phyloP scores from a whole-genome alignment of 2,888 invertebrate genomes.

The Eupithecia subumbrata region DNA sequence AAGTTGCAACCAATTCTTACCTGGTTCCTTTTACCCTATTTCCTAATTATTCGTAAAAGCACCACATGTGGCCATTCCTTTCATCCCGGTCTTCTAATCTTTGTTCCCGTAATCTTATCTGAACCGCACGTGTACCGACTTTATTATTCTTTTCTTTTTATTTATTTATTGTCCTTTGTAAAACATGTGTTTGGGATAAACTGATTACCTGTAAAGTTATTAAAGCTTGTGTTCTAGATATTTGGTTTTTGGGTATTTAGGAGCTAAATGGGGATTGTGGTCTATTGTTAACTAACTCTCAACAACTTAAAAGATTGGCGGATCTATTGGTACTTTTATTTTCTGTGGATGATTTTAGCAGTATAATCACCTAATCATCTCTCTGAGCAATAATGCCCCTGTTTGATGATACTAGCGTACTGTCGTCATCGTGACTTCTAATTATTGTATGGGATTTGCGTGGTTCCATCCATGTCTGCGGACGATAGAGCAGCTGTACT shows the following conservation, averaged over 20 bases:
- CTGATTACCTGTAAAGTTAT: conserved; percentile 15
- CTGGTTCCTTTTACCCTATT: not conserved
- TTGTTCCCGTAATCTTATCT: conserved; percentile 27
- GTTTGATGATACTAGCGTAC: too few species aligned
- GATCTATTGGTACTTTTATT: not conserved
- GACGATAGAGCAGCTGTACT: too few species aligned
- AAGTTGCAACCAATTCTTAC: not conserved
- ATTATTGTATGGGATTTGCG: too few species aligned
- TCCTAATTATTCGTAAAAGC: not conserved
- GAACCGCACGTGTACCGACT: conserved; percentile 23
- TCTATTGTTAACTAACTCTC: not conserved
- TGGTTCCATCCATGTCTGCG: too few species aligned
- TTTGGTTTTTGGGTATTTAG: not conserved
- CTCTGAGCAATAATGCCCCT: too few species aligned
- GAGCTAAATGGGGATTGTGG: not conserved
- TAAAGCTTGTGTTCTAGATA: not conserved
- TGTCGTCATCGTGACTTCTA: too few species aligned
- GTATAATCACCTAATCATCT: too few species aligned
- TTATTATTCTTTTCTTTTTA: conserved; percentile 23
- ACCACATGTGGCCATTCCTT: not conserved
- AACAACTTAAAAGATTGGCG: too few species aligned
- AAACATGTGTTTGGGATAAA: conserved; percentile 42
- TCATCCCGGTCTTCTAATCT: not conserved
- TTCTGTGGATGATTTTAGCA: not conserved
- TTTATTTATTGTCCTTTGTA: conserved; percentile 7